Base-by-base conservation (phyloP, 23 tunicate genomes). In the Halocynthia aurantium region DNA sequence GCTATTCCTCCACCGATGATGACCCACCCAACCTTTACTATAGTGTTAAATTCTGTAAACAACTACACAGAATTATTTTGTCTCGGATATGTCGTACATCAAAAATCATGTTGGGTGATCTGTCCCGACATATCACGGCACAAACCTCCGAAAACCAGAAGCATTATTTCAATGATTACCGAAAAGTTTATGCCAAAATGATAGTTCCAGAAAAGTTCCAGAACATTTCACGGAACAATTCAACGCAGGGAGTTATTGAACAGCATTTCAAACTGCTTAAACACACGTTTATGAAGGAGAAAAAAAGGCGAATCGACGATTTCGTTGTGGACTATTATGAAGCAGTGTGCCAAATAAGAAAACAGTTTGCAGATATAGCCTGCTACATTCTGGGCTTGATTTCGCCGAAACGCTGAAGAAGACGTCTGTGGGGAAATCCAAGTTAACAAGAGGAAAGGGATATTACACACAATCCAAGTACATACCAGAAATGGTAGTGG, bases 211-310 rank as follows among this genome's bases (percentile, higher is more conserved):
- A 6, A 7, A 49, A 53, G 9, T 70, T 49, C 10, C 63, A 80
- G 53, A 69, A 51, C 8, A 50, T 80, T 6, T 69, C 17, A 18
- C 13, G 17, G 6, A 50, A 70, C 53, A 80, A 80, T 70, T 52
- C 31, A 6, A 80, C 84, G 7, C 84, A 80, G 57, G 76, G 84
- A 7, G 57, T 80, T 40, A 70, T 80, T 69, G 84, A 80, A 55
- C 77, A 80, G 61, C 77, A 80, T 67, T 79, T 79, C 67, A 10
- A 18, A 40, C 52, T 66, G 21, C 21, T 77, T 7, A 77, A 77
- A 61, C 31, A 40, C 6, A 50, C n/a, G 8, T 22, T 18, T 22
- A 53, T 80, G 9, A 49, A 80, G 22, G 69, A 44, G 8, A 64
- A n/a, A n/a, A n/a, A n/a, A n/a, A n/a, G n/a, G n/a, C n/a, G n/a